Conservation (phyloP, 2,888 invertebrate genomes). For the Pachliopta kotzebuea region DNA sequence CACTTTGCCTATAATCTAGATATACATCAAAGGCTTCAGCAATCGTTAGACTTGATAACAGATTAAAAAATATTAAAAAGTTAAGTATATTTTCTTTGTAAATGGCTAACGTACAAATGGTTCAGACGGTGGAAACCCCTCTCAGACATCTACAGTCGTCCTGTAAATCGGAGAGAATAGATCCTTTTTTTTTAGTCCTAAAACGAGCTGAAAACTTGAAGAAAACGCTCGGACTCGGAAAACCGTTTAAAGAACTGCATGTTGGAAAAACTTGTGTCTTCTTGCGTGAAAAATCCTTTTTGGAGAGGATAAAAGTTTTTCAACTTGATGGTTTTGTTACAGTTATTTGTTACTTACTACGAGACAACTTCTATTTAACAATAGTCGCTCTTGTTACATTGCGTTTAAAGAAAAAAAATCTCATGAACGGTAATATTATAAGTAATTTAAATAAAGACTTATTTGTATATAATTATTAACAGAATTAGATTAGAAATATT, state of each 20-base stretch:
- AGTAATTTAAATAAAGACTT: too few relatives aligned
- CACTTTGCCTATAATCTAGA: too few relatives aligned
- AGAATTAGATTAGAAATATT: too few relatives aligned
- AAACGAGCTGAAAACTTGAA: conserved; percentile 22
- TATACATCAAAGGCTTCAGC: conserved; percentile 13
- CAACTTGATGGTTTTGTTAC: neutral
- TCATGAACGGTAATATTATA: too few relatives aligned
- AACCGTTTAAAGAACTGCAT: conserved; percentile 25
- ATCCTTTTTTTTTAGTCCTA: conserved; percentile 23
- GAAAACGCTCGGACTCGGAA: conserved; percentile 23
- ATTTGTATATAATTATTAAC: too few relatives aligned
- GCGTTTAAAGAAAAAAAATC: too few relatives aligned
- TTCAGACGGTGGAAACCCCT: conserved; percentile 19
- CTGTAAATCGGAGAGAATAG: conserved; percentile 23
- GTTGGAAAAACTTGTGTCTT: conserved; percentile 18
- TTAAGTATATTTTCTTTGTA: conserved; percentile 2
- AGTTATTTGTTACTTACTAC: neutral
- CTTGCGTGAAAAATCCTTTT: conserved; percentile 10
- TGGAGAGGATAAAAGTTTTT: conserved; percentile 16
- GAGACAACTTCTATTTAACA: neutral
- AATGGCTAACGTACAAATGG: conserved; percentile 8
- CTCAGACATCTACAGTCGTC: conserved; percentile 21
- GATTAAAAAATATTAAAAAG: conserved; percentile 6
- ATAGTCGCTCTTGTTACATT: too few relatives aligned
- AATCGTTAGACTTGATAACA: conserved; percentile 15